Percentiles rank a stretch among this genome's conserved stretches.
phyloP scores from a whole-genome alignment of 2,888 invertebrate genomes.

The Hesperia comma region DNA sequence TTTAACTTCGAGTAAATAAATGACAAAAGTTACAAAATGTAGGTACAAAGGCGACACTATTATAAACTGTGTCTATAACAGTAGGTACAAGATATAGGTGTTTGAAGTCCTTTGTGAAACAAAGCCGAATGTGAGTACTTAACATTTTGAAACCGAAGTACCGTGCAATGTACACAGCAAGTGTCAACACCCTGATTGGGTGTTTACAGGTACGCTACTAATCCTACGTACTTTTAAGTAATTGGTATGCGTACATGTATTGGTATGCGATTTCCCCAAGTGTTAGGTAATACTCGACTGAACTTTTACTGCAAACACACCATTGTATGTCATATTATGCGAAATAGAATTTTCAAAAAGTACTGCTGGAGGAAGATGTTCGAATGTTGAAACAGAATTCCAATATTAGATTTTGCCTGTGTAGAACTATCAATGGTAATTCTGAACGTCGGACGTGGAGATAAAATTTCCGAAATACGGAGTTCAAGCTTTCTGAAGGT shows the following conservation, averaged over 20 bases:
- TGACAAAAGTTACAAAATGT: not conserved
- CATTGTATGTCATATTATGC: not conserved
- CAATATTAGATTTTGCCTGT: not conserved
- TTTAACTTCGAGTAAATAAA: too few species aligned
- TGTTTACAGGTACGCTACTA: constrained; percentile 49
- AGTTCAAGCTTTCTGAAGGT: constrained; percentile 36
- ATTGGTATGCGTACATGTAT: constrained; percentile 48
- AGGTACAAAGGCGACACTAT: not conserved
- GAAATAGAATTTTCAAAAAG: not conserved
- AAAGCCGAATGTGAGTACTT: constrained; percentile 39
- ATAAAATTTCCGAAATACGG: constrained; percentile 1
- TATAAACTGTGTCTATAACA: not conserved
- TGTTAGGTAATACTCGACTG: constrained; percentile 39
- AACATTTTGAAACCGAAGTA: constrained; percentile 43
- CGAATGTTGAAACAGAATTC: constrained; percentile 1
- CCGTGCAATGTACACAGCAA: constrained; percentile 47
- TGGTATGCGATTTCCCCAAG: constrained; percentile 41
- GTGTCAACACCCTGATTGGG: constrained; percentile 58
- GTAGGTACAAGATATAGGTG: not conserved
- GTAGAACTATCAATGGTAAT: constrained; percentile 3
- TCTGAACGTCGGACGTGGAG: not conserved
- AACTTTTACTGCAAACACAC: not conserved
- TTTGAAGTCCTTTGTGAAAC: constrained; percentile 6
- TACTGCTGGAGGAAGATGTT: not conserved
- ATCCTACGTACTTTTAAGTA: constrained; percentile 44